Evolutionary conservation across 2,797 vertebrate species (phyloP).

Genomic region (Erithacus rubecula): DNA sequence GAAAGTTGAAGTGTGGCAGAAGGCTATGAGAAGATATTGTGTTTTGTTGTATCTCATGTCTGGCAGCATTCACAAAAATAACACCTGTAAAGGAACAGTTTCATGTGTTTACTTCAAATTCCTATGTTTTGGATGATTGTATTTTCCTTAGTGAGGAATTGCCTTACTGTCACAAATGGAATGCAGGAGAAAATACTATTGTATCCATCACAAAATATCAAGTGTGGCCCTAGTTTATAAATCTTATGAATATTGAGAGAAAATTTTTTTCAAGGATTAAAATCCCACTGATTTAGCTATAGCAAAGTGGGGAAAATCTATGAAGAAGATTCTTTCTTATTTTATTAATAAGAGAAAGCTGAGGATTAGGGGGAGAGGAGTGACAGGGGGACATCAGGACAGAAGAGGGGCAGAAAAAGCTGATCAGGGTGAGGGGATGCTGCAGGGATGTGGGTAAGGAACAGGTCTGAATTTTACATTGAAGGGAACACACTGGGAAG

Average conservation of each 20-base stretch:
- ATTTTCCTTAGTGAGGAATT: not conserved
- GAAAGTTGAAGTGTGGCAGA: not conserved
- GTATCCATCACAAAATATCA: not conserved
- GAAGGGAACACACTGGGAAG: not conserved
- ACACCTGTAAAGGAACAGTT: not conserved
- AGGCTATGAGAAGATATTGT: not conserved
- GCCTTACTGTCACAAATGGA: not conserved
- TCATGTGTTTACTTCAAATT: not conserved
- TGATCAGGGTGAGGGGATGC: not conserved
- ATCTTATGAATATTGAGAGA: not conserved
- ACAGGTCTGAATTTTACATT: fast-evolving
- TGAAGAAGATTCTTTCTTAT: not conserved
- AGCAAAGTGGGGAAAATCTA: not conserved
- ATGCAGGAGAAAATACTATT: not conserved
- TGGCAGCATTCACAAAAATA: not conserved
- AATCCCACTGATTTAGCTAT: not conserved
- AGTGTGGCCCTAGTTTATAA: not conserved
- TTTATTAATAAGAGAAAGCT: not conserved
- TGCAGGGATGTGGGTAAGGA: not conserved
- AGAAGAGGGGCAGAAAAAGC: not conserved
- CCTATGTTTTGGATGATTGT: not conserved
- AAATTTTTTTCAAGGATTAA: not conserved
- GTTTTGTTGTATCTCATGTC: not conserved
- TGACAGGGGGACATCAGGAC: not conserved
- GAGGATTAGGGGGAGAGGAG: not conserved